Evolutionary conservation across 1,140 invertebrate genomes (phyloP), one percentile per base, ranked within the genome.

Genomic region (Zaprionus ornatus): DNA sequence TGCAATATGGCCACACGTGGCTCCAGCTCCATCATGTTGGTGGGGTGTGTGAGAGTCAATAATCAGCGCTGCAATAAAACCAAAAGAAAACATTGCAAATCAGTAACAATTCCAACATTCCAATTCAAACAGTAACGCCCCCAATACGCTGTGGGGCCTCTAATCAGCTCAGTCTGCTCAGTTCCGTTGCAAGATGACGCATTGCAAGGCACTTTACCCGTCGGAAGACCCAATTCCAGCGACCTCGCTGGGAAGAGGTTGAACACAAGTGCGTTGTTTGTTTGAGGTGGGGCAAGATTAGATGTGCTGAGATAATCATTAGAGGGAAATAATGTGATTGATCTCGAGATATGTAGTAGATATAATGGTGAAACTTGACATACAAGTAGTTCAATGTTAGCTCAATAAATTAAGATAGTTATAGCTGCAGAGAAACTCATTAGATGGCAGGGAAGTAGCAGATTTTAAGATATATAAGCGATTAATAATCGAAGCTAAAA

Each of bases 1-100:
- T 97, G 96, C 60, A 97, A 87, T 29, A 97, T 94, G 79, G 95
- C 95, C 42, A 96, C 94, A 40, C 96, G 94, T 70, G 95, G 95
- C 92, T 95, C 95, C 57, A 92, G 77, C 63, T 93, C 92, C 92
- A 93, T 93, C 66, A 68, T 82, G n/a, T 2, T 56, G 9, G 29
- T 82, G 15, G 5, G 50, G 9, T 35, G 50, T 19, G 64, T 76
- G 78, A 35, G 35, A 19, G 12, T 69, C 35, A 27, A 17, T 29
- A 50, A 63, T 29, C 29, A 32, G 12, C 21, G 55, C 54, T 66
- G 54, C 27, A 66, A 57, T 17, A 27, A 35, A 50, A 15, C 5
- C 2, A 35, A 56, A 27, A 32, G 13, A 15, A 17, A 2, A 35
- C 4, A 13, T 10, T 9, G 25, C 19, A 57, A 29, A 57, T 65